A percentile compares a stretch with the other conserved stretches of the same genome.
These are phyloP conservation scores for Stenurella melanura DNA, from an alignment of 2,888 invertebrate species.

Conservation along the genomic window DNA sequence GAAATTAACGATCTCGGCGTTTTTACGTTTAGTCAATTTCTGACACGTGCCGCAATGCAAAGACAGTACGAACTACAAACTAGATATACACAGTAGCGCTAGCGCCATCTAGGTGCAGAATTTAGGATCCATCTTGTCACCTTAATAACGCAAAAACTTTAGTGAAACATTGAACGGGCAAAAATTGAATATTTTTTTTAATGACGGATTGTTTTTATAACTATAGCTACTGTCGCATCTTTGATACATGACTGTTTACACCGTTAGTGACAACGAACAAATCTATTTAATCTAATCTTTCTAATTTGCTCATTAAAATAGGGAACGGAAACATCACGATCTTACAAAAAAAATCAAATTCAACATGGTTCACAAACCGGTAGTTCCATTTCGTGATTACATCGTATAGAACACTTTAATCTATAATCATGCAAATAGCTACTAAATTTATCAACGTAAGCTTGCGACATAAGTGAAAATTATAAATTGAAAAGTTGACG, in stretches of 20 bases:
- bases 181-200: not conserved
- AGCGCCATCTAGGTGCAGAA: too few species aligned
- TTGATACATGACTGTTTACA: not conserved
- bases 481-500: constrained; percentile 33
- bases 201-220: not conserved
- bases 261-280: not conserved
- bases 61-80: too few species aligned
- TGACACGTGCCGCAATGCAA: too few species aligned
- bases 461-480: constrained; percentile 18
- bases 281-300: not conserved
- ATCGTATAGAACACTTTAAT: not conserved
- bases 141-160: too few species aligned
- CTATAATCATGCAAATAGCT: constrained; percentile 31
- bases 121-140: too few species aligned
- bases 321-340: not conserved
- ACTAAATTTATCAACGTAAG: constrained; percentile 28
- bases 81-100: too few species aligned
- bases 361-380: not conserved
- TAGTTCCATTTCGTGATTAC: constrained; percentile 10
- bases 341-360: not conserved
- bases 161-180: too few species aligned
- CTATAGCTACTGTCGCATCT: not conserved
- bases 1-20: too few species aligned
- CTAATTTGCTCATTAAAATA: not conserved
- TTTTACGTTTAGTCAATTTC: too few species aligned